A percentile compares a stretch with the other conserved stretches of the same genome.
Evolutionary conservation across 2,113 vertebrate genomes (phyloP).

Genomic region (Periophthalmus modestus): DNA sequence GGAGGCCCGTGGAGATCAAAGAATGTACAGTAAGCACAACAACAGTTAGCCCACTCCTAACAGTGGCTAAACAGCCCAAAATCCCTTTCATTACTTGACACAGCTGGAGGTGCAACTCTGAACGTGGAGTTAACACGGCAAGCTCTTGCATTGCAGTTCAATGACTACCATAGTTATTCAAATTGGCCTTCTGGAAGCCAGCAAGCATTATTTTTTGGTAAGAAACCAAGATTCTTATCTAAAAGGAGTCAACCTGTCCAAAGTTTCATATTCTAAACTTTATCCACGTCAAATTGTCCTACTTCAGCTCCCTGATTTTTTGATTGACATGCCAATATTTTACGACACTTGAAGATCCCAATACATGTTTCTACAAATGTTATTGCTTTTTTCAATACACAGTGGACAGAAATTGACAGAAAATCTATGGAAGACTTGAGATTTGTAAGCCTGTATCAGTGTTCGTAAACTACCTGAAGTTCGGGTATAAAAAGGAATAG

Average conservation of each 20-base stretch:
- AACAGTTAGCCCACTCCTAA: constrained; percentile 54
- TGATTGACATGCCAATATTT: constrained; percentile 64
- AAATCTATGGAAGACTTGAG: constrained; percentile 81
- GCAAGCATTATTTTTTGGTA: constrained; percentile 39
- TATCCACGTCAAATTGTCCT: constrained; percentile 66
- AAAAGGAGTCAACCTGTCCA: constrained; percentile 83
- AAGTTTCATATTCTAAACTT: constrained; percentile 72
- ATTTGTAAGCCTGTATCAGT: constrained; percentile 79
- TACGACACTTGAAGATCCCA: constrained; percentile 62
- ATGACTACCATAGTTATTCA: constrained; percentile 47
- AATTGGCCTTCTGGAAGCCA: constrained; percentile 40
- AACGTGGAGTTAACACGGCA: constrained; percentile 44
- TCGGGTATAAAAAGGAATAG: constrained; percentile 74
- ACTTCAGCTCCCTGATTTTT: constrained; percentile 74
- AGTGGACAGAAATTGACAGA: constrained; percentile 77
- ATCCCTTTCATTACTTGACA: constrained; percentile 74
- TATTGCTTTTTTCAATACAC: constrained; percentile 81
- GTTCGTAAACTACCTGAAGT: constrained; percentile 86
- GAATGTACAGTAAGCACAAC: constrained; percentile 43
- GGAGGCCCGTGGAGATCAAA: constrained; percentile 53
- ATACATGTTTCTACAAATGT: constrained; percentile 71
- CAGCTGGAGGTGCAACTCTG: constrained; percentile 70
- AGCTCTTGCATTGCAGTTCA: constrained; percentile 54
- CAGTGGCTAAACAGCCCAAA: constrained; percentile 65
- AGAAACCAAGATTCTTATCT: constrained; percentile 14